A percentile compares a stretch with the other conserved stretches of the same genome.
Conservation (phyloP, 37 sponge, comb jelly and placozoan genomes). For the Mnemiopsis leidyi region DNA sequence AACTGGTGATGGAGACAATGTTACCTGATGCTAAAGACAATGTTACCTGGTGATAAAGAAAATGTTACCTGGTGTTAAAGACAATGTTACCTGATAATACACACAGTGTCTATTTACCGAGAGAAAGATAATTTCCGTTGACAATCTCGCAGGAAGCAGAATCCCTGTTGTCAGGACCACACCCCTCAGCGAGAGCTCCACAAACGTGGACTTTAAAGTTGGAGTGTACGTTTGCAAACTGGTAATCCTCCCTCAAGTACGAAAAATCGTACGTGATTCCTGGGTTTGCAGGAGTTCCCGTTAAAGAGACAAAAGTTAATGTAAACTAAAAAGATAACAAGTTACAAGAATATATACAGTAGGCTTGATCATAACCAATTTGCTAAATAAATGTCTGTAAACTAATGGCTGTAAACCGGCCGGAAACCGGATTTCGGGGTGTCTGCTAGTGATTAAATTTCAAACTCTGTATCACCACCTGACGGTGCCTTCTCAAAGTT, state of each 20-base stretch:
- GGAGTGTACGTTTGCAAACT: slow-evolving; percentile 2
- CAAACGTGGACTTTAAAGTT: slow-evolving; percentile 26
- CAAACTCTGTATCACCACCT: too few species aligned
- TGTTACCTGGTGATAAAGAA: too few species aligned
- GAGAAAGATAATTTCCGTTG: slow-evolving; percentile 41
- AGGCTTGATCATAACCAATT: not conserved
- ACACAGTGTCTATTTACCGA: not conserved
- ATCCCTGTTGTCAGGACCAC: slow-evolving; percentile 8
- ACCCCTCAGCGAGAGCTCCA: not conserved
- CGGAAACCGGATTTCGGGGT: too few species aligned
- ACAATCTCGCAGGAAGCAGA: slow-evolving; percentile 10
- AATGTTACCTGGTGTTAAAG: too few species aligned
- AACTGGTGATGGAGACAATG: too few species aligned
- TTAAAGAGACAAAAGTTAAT: too few species aligned
- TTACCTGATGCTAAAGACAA: too few species aligned
- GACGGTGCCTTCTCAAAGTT: too few species aligned
- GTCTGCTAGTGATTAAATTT: too few species aligned
- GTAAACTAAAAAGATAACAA: not conserved
- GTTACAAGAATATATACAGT: not conserved
- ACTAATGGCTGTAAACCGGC: too few species aligned
- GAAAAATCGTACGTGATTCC: slow-evolving; percentile 51
- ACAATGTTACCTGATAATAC: too few species aligned
- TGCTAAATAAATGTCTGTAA: too few species aligned
- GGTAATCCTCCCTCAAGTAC: not conserved
- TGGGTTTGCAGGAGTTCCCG: not conserved